Base-by-base conservation (phyloP, 2,113 vertebrate species). In the Castor canadensis region DNA sequence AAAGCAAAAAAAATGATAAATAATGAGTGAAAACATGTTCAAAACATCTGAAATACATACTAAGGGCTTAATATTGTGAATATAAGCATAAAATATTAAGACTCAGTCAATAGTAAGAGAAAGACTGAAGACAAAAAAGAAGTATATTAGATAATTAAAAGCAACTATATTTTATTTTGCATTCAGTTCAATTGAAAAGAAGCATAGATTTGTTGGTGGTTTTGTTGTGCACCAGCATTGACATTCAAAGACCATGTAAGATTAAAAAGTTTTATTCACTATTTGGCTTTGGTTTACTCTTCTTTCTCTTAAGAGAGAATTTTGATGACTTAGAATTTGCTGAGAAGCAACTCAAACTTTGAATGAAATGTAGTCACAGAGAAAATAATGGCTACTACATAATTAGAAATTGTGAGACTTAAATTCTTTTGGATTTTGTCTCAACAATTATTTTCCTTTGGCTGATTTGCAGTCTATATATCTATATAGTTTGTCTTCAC, bases 331-430 rank as follows among this genome's bases (percentile, higher is more conserved):
- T 67, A 82, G 79, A 13, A 58, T 49, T n/a, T 87, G 56, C 71
- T 80, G 32, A 94, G 72, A 88, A 79, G 16, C 12, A 84, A 12
- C 84, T 83, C 72, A 91, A 90, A 77, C 12, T 89, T 91, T 90
- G 64, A 95, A 76, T 90, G 66, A 95, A 94, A 56, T 87, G 66
- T 40, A 89, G 72, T 66, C 83, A 92, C 35, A 62, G 38, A 54
- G 45, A 47, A n/a, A 93, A 93, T 87, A 87, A 71, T 81, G 5
- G 47, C 32, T 90, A 3, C 2, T 69, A 77, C 3, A 20, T 90
- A 82, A 93, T 89, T 87, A 91, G 73, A 94, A 49, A 5, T 45
- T n/a, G 30, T 19, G 30, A 92, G 22, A 76, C 19, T 85, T 89
- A 77, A 69, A 67, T 87, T 94, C 52, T 19, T 73, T 71, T 64